phyloP scores from a whole-genome alignment of 2,113 vertebrate species.

The Eurystomus gularis region DNA sequence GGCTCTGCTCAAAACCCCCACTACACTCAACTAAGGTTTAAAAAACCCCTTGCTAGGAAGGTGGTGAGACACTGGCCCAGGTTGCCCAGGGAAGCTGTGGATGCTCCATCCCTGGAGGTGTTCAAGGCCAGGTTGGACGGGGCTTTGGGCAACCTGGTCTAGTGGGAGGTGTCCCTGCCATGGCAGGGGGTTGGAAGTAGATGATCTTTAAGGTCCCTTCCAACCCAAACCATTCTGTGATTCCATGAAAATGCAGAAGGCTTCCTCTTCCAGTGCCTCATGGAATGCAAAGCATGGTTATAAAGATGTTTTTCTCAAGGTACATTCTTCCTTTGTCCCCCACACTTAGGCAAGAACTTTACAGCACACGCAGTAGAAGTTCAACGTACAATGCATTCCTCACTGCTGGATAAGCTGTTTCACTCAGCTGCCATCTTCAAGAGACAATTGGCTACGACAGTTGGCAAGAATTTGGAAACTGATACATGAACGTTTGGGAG shows the following conservation, averaged over 20 bases:
- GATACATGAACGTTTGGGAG: background rate
- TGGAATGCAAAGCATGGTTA: background rate
- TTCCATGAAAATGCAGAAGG: background rate
- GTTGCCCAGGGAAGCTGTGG: no score
- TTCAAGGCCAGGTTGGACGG: no score
- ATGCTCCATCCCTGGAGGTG: no score
- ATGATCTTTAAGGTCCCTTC: no score
- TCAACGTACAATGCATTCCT: accelerated
- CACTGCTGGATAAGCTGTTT: background rate
- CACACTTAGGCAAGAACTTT: background rate
- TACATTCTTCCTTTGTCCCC: background rate
- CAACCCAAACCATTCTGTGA: no score
- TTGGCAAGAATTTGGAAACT: background rate
- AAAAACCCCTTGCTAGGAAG: no score
- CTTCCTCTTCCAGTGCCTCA: background rate
- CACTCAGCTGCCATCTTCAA: background rate
- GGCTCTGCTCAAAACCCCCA: background rate
- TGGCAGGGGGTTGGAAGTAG: no score
- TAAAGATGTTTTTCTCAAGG: background rate
- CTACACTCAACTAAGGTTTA: background rate
- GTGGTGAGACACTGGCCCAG: no score
- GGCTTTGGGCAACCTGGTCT: no score
- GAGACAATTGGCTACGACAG: background rate
- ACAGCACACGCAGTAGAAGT: background rate
- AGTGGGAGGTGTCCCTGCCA: no score